phyloP scores from a whole-genome alignment of 2,113 vertebrate species.

The Cathartes aura region DNA sequence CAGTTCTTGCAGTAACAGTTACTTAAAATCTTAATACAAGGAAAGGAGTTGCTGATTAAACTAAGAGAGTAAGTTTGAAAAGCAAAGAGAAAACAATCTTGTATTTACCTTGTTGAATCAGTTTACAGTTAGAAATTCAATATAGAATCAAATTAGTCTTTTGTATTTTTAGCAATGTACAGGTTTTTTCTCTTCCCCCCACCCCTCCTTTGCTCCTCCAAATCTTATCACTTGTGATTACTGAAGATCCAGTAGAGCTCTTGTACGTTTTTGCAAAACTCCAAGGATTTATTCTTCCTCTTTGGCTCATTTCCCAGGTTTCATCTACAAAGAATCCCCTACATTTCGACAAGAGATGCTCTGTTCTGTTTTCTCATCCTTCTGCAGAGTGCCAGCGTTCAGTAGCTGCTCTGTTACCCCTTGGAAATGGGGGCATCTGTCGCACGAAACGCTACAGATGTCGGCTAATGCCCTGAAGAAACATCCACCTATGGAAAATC shows the following conservation, averaged over 20 bases:
- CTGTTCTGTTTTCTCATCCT: background rate
- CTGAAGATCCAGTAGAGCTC: background rate
- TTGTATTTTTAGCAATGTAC: background rate
- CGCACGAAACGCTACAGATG: background rate
- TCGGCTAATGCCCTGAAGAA: background rate
- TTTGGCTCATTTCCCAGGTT: background rate
- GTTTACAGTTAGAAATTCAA: background rate
- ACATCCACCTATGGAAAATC: background rate
- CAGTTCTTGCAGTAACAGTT: background rate
- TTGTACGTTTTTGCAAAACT: background rate
- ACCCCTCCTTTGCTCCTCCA: background rate
- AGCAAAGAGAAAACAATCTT: background rate
- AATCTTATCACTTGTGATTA: background rate
- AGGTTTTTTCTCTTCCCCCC: background rate
- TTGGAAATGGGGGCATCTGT: background rate
- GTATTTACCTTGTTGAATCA: background rate
- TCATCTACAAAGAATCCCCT: background rate
- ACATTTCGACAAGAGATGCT: background rate
- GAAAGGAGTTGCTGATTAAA: background rate
- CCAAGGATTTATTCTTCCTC: background rate
- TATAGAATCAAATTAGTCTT: background rate
- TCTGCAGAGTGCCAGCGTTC: background rate
- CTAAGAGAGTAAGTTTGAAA: background rate
- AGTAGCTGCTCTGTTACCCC: background rate
- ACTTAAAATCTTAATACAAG: background rate